phyloP scores from a whole-genome alignment of 2,888 invertebrate species.

The Ennomos fuscantarius region DNA sequence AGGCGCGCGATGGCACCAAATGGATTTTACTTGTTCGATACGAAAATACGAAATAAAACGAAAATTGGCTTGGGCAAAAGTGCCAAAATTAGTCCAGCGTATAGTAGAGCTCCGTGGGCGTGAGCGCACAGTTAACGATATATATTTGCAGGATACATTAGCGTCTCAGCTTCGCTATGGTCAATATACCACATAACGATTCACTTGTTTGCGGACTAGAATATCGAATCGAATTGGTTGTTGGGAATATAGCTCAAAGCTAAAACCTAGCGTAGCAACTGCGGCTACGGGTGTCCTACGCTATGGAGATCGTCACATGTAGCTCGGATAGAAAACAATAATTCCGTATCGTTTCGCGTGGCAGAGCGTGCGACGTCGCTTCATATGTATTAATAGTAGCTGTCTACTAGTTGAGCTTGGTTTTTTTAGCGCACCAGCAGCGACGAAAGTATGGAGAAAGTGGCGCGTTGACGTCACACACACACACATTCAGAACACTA shows the following conservation, averaged over 20 bases:
- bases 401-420: slow-evolving; percentile 73
- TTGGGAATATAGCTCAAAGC: slow-evolving; percentile 23
- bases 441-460: slow-evolving; percentile 85
- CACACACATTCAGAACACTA: slow-evolving; percentile 64
- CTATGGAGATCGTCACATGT: slow-evolving; percentile 59
- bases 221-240: slow-evolving; percentile 9
- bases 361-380: slow-evolving; percentile 73
- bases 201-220: slow-evolving; percentile 14
- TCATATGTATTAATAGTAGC: slow-evolving; percentile 77
- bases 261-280: slow-evolving; percentile 15
- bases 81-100: slow-evolving; percentile 58
- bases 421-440: slow-evolving; percentile 80
- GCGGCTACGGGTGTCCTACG: slow-evolving; percentile 7
- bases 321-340: slow-evolving; percentile 64
- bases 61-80: slow-evolving; percentile 58
- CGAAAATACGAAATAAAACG: slow-evolving; percentile 63
- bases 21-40: slow-evolving; percentile 82
- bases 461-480: slow-evolving; percentile 83
- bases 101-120: slow-evolving; percentile 40
- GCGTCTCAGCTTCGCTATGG: slow-evolving; percentile 35
- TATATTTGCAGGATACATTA: slow-evolving; percentile 56
- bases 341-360: slow-evolving; percentile 76
- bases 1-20: slow-evolving; percentile 79
- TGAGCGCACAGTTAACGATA: slow-evolving; percentile 46
- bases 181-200: slow-evolving; percentile 11